Conservation (phyloP, 2,888 invertebrate genomes). For the Harpagoxenus sublaevis region DNA sequence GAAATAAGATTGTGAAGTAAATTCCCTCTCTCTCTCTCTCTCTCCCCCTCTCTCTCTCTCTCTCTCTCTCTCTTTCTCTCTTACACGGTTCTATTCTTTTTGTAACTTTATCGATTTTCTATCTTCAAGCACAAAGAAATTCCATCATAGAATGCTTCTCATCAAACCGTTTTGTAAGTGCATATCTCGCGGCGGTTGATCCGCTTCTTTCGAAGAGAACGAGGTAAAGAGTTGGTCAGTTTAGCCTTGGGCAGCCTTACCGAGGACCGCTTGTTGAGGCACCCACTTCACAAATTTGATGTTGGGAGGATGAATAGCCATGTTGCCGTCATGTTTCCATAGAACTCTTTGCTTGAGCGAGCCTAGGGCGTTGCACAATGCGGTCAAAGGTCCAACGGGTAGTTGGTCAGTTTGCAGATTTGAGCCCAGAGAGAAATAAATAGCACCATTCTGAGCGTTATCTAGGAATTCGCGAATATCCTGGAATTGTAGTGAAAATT, state of each 20-base stretch:
- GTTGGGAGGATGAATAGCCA: conserved; percentile 82
- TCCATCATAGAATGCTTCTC: conserved; percentile 26
- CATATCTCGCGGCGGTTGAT: conserved; percentile 66
- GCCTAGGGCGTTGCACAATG: conserved; percentile 81
- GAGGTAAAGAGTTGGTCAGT: conserved; percentile 63
- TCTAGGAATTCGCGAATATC: conserved; percentile 84
- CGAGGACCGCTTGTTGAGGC: conserved; percentile 85
- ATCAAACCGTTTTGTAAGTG: conserved; percentile 44
- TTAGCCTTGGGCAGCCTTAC: conserved; percentile 76
- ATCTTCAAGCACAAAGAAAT: conserved; percentile 48
- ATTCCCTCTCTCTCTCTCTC: conserved; percentile 1
- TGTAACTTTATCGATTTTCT: conserved; percentile 18
- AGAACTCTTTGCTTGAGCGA: conserved; percentile 84
- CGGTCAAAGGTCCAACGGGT: conserved; percentile 79
- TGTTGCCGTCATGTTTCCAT: conserved; percentile 83
- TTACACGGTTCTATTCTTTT: not conserved
- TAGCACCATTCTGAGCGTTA: conserved; percentile 81
- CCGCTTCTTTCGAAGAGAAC: conserved; percentile 61
- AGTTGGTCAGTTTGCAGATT: conserved; percentile 84
- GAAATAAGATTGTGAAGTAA: conserved; percentile 25
- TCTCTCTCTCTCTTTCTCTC: not conserved
- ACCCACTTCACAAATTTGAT: conserved; percentile 85
- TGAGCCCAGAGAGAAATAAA: conserved; percentile 86
- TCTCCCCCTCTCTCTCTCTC: not conserved
- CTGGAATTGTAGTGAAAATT: conserved; percentile 69